Percentiles rank a stretch among this genome's conserved stretches.
These are phyloP conservation scores for Phortica okadai DNA, from an alignment of 2,888 invertebrate genomes.

Conservation along the genomic window DNA sequence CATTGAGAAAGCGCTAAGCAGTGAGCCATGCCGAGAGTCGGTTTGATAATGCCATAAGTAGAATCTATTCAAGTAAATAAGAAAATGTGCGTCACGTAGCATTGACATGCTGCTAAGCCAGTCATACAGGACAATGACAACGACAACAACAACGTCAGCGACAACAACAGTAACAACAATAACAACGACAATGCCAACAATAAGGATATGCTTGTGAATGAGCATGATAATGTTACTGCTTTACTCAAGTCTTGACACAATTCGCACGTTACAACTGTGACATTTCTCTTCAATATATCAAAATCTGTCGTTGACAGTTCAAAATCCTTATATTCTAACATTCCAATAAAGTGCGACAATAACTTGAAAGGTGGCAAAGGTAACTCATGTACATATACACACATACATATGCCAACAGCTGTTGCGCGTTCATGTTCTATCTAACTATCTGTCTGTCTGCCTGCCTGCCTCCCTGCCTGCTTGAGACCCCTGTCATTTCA, in stretches of 20 bases:
- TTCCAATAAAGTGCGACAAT: slow-evolving; percentile 18
- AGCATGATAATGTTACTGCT: background rate
- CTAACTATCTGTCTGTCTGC: too few relatives aligned
- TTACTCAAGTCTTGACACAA: background rate
- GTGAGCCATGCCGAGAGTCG: slow-evolving; percentile 36
- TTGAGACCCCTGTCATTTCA: background rate
- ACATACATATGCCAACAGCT: slow-evolving; percentile 29
- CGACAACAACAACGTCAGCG: background rate
- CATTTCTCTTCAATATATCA: slow-evolving; percentile 46
- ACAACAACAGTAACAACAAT: background rate
- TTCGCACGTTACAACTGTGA: slow-evolving; percentile 29
- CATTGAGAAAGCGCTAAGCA: slow-evolving; percentile 31
- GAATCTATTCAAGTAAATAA: slow-evolving; percentile 52
- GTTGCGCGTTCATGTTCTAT: slow-evolving; percentile 33
- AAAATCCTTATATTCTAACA: slow-evolving; percentile 42
- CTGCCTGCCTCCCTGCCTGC: background rate
- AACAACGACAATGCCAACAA: background rate
- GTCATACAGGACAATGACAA: background rate
- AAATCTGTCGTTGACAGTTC: slow-evolving; percentile 44
- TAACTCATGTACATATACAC: too few relatives aligned
- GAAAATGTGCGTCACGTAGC: slow-evolving; percentile 51
- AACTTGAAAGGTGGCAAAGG: too few relatives aligned
- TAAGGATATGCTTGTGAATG: background rate
- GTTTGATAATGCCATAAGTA: slow-evolving; percentile 33
- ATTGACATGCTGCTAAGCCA: slow-evolving; percentile 37